Percentiles rank a stretch among this genome's conserved stretches.
Conservation (phyloP, 2,113 vertebrate species). For the Cynopterus brachyotis region DNA sequence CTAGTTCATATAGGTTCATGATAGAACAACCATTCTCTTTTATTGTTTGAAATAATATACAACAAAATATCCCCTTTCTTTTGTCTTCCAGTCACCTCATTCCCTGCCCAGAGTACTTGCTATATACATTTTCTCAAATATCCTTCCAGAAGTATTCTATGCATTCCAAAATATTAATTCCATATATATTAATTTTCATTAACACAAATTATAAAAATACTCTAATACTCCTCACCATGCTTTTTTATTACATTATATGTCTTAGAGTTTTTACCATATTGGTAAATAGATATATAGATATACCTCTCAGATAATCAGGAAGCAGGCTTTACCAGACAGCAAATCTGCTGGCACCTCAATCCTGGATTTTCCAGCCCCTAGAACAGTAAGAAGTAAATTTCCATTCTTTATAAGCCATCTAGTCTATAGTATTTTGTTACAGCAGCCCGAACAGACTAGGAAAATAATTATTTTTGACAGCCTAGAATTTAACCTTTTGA, state of each 20-base stretch:
- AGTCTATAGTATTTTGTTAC: background rate
- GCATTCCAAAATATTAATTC: background rate
- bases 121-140: background rate
- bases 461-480: background rate
- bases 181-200: background rate
- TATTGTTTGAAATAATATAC: background rate
- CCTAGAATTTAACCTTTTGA: background rate
- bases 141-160: background rate
- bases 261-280: background rate
- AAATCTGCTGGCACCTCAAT: background rate
- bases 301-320: background rate
- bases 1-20: background rate
- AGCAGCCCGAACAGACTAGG: background rate
- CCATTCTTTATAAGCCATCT: background rate
- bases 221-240: background rate
- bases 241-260: background rate
- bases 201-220: background rate
- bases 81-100: background rate
- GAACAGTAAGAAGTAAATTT: background rate
- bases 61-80: background rate
- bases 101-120: background rate
- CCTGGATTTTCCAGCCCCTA: background rate
- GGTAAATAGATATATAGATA: background rate
- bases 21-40: background rate
- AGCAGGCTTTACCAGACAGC: background rate